Conservation (phyloP, 2,797 vertebrate species). For the Potorous gilbertii region DNA sequence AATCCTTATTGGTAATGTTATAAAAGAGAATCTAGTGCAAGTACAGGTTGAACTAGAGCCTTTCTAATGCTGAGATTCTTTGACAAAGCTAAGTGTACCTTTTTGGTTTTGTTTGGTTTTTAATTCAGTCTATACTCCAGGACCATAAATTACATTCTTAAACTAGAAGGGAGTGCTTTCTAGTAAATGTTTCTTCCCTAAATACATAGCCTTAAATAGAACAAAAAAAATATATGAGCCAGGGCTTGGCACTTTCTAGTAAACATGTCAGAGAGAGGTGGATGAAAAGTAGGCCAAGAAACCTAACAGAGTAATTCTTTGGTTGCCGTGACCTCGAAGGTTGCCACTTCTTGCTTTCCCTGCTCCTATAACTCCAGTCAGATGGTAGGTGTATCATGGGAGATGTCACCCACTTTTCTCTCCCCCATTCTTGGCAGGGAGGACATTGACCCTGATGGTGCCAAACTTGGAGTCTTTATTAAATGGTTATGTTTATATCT, state of each 20-base stretch:
- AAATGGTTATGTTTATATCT: background rate
- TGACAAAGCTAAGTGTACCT: background rate
- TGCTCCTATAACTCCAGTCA: background rate
- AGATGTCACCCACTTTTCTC: background rate
- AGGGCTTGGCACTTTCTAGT: slow-evolving; percentile 10
- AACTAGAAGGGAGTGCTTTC: slow-evolving; percentile 29
- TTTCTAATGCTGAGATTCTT: background rate
- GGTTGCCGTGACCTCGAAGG: background rate
- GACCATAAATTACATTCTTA: slow-evolving; percentile 16
- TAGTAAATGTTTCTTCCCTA: slow-evolving; percentile 18
- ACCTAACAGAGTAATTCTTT: slow-evolving; percentile 3
- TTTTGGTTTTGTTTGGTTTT: background rate
- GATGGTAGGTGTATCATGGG: background rate
- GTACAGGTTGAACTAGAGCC: background rate
- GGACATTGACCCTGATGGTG: background rate
- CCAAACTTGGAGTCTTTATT: background rate
- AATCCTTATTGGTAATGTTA: background rate
- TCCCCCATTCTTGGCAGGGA: background rate
- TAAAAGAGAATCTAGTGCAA: background rate
- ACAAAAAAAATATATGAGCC: background rate
- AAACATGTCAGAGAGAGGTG: background rate
- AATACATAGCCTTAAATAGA: slow-evolving; percentile 21
- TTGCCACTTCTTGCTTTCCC: background rate
- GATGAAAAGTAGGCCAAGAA: background rate
- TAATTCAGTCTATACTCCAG: background rate